Evolutionary conservation across 2,113 vertebrate genomes (phyloP), one percentile per base, ranked within the genome.

Genomic region (Lampris megalopsis): DNA sequence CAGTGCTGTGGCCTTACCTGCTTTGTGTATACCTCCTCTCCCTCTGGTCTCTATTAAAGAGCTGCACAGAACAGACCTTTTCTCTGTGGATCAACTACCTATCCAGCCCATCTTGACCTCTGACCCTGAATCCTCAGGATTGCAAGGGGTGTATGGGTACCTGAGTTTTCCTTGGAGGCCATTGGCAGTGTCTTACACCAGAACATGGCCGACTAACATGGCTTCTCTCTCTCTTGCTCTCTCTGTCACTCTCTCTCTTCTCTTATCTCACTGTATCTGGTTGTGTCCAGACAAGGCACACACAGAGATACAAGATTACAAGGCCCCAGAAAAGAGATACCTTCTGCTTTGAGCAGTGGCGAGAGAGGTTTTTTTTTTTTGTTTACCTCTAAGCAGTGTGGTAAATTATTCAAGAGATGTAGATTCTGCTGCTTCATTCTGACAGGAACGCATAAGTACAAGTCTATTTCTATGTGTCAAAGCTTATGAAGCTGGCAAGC

Each of bases 11-110:
- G 60, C 58, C 67, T 57, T 24, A 68, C 50, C 77, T 61, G 64
- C 68, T 73, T 68, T 68, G 41, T 47, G 63, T 43, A 8, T 77
- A 73, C 73, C 83, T 83, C 86, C 70, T 90, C 81, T 93, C 91
- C 91, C 93, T 86, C 82, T 79, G 83, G 90, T 89, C 77, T 89
- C 83, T 81, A 89, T 92, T 93, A 90, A 83, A 89, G 59, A 66
- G 66, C 43, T 71, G 75, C 61, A 60, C 50, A 40, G 76, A 88
- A 66, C 70, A 80, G 82, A 71, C 52, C 38, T 38, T 80, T 80
- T 79, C 80, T 67, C 73, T 45, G 45, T 80, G 79, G 79, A 77
- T 72, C 73, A 66, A 74, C 72, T 50, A 48, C 75, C 53, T 65
- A 84, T 91, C 66, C 53, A 77, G 52, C 69, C 63, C n/a, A 52